Evolutionary conservation across 2,888 invertebrate genomes (phyloP).

Genomic region (Callinectes sapidus): DNA sequence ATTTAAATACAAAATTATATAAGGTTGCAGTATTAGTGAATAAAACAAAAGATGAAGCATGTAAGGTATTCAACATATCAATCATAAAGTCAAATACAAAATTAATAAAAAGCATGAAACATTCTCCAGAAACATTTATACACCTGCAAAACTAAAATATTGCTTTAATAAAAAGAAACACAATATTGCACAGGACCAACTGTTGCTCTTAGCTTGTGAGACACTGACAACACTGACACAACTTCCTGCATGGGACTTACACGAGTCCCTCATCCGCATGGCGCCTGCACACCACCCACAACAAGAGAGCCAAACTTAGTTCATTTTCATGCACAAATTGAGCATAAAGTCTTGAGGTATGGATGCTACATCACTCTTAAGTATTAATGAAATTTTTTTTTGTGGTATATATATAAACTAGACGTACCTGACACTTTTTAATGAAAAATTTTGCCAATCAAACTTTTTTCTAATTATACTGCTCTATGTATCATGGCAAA

Average conservation of each 20-base stretch:
- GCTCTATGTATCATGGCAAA: background rate
- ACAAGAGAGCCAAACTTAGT: conserved; percentile 52
- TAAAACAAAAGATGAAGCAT: background rate
- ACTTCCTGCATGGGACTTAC: conserved; percentile 45
- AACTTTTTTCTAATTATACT: background rate
- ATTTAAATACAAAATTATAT: background rate
- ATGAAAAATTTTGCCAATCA: background rate
- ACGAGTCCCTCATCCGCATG: conserved; percentile 47
- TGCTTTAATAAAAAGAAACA: conserved; percentile 24
- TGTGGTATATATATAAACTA: background rate
- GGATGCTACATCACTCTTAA: background rate
- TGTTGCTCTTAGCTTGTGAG: conserved; percentile 31
- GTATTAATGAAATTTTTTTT: background rate
- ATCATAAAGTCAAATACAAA: conserved; percentile 3
- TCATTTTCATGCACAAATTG: conserved; percentile 29
- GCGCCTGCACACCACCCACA: conserved; percentile 51
- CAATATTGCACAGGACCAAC: background rate
- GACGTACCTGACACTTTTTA: background rate
- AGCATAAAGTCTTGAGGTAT: background rate
- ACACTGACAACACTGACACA: conserved; percentile 23
- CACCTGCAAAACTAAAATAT: conserved; percentile 5
- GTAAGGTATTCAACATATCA: background rate
- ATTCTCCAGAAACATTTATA: conserved; percentile 34
- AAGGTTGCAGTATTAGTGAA: background rate
- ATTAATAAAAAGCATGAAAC: conserved; percentile 7